Evolutionary conservation across 1,140 invertebrate genomes (phyloP), one percentile per base, ranked within the genome.

Genomic region (Polypedilum pembai): DNA sequence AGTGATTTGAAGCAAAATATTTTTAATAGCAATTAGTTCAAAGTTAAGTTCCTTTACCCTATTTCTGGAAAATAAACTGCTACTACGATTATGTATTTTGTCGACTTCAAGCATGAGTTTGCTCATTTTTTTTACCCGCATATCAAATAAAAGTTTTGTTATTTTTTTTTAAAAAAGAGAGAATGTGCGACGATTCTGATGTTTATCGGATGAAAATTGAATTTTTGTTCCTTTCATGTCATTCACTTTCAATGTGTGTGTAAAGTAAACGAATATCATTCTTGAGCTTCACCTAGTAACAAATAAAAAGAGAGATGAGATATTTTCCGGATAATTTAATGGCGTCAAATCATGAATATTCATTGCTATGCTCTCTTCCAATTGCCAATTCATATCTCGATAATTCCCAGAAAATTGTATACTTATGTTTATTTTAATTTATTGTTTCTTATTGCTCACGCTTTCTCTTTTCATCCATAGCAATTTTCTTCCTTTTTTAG

Each of bases 111-210:
- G 45, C 2, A 56, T 56, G n/a, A 12, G 45, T 17, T 12, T 17
- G n/a, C 45, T 15, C 45, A 56, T 3, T 56, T 56, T 56, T 56
- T 56, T 56, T 56, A 12, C 45, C 45, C 8, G 45, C 45, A 56
- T 56, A 15, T 56, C 12, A 56, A 15, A 56, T 56, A 56, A 56
- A 56, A n/a, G n/a, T 56, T 56, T 56, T 56, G 45, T 56, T 56
- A 56, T 56, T 56, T 56, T 56, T n/a, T 56, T 33, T 33, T n/a
- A 45, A 45, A 12, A 33, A 33, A 33, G 5, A 33, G 24, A 33
- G 5, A 33, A 33, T 33, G n/a, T 56, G 45, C 45, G 45, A 56
- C 45, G 45, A 56, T 56, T 56, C n/a, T 56, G 45, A 56, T 56
- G 45, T 56, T 56, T 56, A 56, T 56, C 45, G 12, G 12, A 33